phyloP scores from a whole-genome alignment of 2,888 invertebrate genomes.

The Limenitis camilla region DNA sequence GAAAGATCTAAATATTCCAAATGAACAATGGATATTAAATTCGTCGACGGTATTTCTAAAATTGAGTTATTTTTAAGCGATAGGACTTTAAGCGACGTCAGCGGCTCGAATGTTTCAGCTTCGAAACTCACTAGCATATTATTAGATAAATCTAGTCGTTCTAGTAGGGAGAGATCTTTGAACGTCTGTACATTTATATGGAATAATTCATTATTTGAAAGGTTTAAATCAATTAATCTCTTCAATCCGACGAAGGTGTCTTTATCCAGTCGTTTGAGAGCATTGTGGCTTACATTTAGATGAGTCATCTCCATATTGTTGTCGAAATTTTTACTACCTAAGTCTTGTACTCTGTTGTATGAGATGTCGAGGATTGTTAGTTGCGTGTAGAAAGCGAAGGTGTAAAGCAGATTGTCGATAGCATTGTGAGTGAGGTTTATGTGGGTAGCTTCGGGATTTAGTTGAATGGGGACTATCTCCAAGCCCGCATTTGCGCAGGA shows the following conservation, averaged over 20 bases:
- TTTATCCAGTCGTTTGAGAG: slow-evolving; percentile 80
- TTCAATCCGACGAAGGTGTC: slow-evolving; percentile 84
- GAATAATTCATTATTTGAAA: slow-evolving; percentile 85
- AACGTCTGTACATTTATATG: slow-evolving; percentile 84
- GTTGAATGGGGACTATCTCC: slow-evolving; percentile 90
- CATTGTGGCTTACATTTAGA: slow-evolving; percentile 86
- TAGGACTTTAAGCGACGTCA: slow-evolving; percentile 80
- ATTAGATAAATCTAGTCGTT: slow-evolving; percentile 82
- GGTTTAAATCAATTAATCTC: slow-evolving; percentile 78
- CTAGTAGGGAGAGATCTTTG: slow-evolving; percentile 82
- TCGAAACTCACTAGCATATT: slow-evolving; percentile 85
- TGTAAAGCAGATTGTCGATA: slow-evolving; percentile 84
- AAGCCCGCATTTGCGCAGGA: slow-evolving; percentile 85
- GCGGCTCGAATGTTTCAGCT: slow-evolving; percentile 79
- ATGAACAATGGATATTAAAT: slow-evolving; percentile 78
- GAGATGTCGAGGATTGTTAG: slow-evolving; percentile 88
- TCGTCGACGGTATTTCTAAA: slow-evolving; percentile 82
- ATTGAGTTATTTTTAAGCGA: slow-evolving; percentile 86
- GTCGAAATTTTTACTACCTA: slow-evolving; percentile 89
- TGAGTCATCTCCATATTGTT: slow-evolving; percentile 82
- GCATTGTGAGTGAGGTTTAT: slow-evolving; percentile 90
- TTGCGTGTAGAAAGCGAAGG: slow-evolving; percentile 86
- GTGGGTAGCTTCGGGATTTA: slow-evolving; percentile 89
- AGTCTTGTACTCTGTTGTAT: slow-evolving; percentile 83
- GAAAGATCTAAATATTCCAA: slow-evolving; percentile 84